Base-by-base conservation (phyloP, 2,888 invertebrate species). In the Malacosoma neustria region DNA sequence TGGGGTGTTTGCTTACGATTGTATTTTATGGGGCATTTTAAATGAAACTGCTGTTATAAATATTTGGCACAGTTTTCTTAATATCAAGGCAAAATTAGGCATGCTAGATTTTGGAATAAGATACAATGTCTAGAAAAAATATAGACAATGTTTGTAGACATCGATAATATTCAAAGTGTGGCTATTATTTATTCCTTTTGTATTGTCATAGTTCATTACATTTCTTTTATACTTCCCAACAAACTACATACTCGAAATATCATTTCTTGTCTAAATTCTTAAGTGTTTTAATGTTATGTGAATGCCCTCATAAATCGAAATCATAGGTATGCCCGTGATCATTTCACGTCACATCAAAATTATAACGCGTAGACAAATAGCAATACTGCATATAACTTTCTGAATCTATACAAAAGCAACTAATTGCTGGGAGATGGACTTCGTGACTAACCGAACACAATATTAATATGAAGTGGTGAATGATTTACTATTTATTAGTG, bases 341-440 rank as follows among this genome's bases (percentile, higher is more conserved):
- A 67, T 59, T 57, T 60, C 61, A 63, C 49, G 52, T 48, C 40
- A 45, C 43, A 54, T 55, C 58, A 61, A 55, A 56, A 55, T 39
- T 51, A 56, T 48, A 49, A 50, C 59, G 56, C 63, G 70, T 73
- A 69, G 61, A 68, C 70, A 68, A 7, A 71, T 66, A 72, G 61
- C 61, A 70, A 71, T 64, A 59, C 62, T 69, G 72, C 80, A 63
- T 76, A 77, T 80, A 81, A 82, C 72, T 79, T 82, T 82, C 76
- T 68, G 59, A 70, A 40, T 67, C 61, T 74, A 70, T 61, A 67
- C 72, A 68, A 73, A 62, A 74, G 69, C 32, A 54, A 77, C 81
- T 81, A 82, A 81, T 80, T 55, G 54, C 50, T 64, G 80, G 82
- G 81, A 70, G 68, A 69, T 76, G 82, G 82, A 71, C 60, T 71